Base-by-base conservation (phyloP, 2,888 invertebrate genomes). In the Salticus scenicus region DNA sequence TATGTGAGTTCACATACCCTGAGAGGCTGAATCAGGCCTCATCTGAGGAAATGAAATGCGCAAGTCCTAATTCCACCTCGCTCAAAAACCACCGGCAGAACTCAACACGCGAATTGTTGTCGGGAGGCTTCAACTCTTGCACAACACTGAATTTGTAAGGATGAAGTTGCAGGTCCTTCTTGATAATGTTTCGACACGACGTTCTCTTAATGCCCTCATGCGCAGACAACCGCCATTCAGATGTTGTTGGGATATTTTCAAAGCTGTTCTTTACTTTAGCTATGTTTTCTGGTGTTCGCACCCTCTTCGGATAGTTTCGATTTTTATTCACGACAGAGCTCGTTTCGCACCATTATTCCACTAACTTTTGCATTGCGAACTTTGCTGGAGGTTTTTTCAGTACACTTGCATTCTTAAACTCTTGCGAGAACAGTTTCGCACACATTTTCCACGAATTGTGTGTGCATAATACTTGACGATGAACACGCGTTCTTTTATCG, bases 371-470 rank as follows among this genome's bases (percentile, higher is more conserved):
- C 27, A 67, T 67, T 67, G 67, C 67, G 1, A 10, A 69, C 27
- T 69, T 69, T 69, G 69, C 69, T 33, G 69, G 37, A 69, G 4
- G 33, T 69, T 69, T 69, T n/a, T n/a, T 27, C 37, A 33, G 33
- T 4, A 69, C 69, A 69, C 33, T 41, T 69, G 1, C 33, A 69
- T 37, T 69, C 69, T 69, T 69, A 69, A 69, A 69, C 69, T 33
- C 69, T 69, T 41, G 69, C 41, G 0, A 31, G 27, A 31, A 69
- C 69, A 69, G 69, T 69, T 37, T 33, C 7, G 27, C 33, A 69
- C 33, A 1, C 12, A 41, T 69, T 69, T 69, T 69, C 33, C 69
- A 69, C 8, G 33, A 69, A 69, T 5, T 69, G 8, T 31, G 69
- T 10, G 30, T 20, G 69, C 69, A 69, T 69, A 69, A 69, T 24